Evolutionary conservation across 64 coral and sea anemone species (phyloP), one percentile per base, ranked within the genome.

Genomic region (Porites australiensis): DNA sequence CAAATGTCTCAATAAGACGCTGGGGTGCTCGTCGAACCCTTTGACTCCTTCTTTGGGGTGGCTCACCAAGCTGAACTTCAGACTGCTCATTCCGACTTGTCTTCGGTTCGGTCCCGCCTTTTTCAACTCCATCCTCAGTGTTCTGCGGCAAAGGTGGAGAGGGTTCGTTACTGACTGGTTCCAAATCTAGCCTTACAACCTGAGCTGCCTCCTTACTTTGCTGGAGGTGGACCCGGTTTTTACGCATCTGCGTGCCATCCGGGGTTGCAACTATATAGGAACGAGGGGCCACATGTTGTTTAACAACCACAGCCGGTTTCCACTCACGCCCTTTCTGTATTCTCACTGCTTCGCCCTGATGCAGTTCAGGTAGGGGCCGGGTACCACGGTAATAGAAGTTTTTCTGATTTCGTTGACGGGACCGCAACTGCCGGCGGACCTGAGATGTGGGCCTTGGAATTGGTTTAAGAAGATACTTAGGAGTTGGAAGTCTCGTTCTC

Each of bases 371-470:
- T 19, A 87, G 55, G 61, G 44, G 20, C 52, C 52, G 44, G 2
- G 70, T 93, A 2, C 82, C 82, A 27, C 82, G 70, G 15, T 93
- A 82, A 87, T 77, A 87, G 49, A 22, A 43, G 50, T 4, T 15
- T 74, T 82, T 91, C 53, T 90, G 77, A 6, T 54, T 1, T 22
- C 15, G 58, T 75, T 93, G 82, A 44, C 73, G 44, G 44, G 12
- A 2, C 64, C 54, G 20, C 16, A 93, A 51, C 71, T 61, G 60
- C 19, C 87, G 87, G 18, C 21, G 70, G 21, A 77, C 57, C 27
- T 37, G 27, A 37, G 1, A 37, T 37, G 27, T 37, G 60, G 16
- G 60, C 10, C 60, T 13, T 77, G 63, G 11, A 2, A 65, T 21
- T 18, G 51, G 22, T 45, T 37, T 37, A 37, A 37, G 27, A 37